These are phyloP conservation scores for Arenaria interpres DNA, from an alignment of 2,113 vertebrate genomes.

Conservation along the genomic window DNA sequence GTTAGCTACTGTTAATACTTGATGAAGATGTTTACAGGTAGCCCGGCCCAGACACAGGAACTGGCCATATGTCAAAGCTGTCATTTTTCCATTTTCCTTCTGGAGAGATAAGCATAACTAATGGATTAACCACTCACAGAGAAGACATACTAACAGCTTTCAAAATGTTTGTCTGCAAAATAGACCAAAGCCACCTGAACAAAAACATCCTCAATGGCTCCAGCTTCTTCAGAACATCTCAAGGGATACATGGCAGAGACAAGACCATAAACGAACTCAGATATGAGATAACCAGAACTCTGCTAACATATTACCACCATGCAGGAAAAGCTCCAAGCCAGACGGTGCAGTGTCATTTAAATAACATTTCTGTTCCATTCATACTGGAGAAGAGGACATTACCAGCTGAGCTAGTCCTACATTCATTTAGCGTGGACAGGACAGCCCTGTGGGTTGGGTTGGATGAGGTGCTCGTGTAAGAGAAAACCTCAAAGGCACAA, in stretches of 20 bases:
- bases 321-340: background rate
- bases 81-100: background rate
- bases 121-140: background rate
- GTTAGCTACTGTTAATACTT: background rate
- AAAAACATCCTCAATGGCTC: background rate
- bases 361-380: background rate
- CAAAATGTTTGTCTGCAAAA: background rate
- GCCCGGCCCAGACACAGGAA: background rate
- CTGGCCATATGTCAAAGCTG: background rate
- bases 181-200: background rate
- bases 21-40: constrained; percentile 24
- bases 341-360: background rate
- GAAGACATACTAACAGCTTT: background rate
- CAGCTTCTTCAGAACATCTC: background rate
- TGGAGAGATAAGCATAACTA: background rate
- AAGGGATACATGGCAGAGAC: background rate
- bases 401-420: background rate
- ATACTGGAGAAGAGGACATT: background rate
- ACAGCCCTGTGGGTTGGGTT: background rate
- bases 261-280: background rate
- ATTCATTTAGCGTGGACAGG: background rate
- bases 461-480: background rate
- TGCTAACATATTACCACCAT: background rate
- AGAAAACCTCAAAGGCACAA: background rate
- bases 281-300: background rate